Conservation (phyloP, 2,888 invertebrate genomes). For the Troides oblongomaculatus region DNA sequence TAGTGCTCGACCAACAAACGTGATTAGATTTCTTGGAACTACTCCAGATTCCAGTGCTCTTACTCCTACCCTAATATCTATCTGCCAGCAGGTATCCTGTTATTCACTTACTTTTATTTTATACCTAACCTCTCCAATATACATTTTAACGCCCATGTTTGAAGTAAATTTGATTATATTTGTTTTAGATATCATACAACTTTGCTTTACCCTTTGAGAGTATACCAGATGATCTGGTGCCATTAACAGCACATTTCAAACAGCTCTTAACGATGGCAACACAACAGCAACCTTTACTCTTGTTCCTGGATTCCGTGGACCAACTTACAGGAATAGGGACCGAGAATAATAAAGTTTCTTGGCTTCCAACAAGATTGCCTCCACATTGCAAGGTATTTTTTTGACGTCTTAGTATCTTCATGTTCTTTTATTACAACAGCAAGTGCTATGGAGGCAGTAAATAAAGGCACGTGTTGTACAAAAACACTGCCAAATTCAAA, state of each 20-base stretch:
- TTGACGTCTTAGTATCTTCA: no score
- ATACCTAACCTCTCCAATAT: no score
- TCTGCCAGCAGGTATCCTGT: slow-evolving; percentile 91
- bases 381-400: slow-evolving; percentile 88
- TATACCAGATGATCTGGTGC: slow-evolving; percentile 97
- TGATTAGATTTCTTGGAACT: slow-evolving; percentile 96
- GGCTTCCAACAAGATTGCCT: slow-evolving; percentile 96
- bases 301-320: slow-evolving; percentile 98
- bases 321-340: slow-evolving; percentile 94
- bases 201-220: slow-evolving; percentile 94
- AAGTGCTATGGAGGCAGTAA: no score
- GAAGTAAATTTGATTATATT: neutral
- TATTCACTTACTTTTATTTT: no score
- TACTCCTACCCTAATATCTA: slow-evolving; percentile 95
- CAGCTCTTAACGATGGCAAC: slow-evolving; percentile 92
- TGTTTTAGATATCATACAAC: slow-evolving; percentile 90
- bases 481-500: no score
- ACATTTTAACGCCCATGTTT: no score
- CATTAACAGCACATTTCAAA: slow-evolving; percentile 97
- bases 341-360: slow-evolving; percentile 96
- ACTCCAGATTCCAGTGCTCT: slow-evolving; percentile 98
- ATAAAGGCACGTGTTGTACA: no score
- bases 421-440: no score
- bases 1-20: slow-evolving; percentile 89
- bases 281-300: slow-evolving; percentile 89